Conservation (phyloP, 2,797 vertebrate species). For the Pseudochirops corinnae region DNA sequence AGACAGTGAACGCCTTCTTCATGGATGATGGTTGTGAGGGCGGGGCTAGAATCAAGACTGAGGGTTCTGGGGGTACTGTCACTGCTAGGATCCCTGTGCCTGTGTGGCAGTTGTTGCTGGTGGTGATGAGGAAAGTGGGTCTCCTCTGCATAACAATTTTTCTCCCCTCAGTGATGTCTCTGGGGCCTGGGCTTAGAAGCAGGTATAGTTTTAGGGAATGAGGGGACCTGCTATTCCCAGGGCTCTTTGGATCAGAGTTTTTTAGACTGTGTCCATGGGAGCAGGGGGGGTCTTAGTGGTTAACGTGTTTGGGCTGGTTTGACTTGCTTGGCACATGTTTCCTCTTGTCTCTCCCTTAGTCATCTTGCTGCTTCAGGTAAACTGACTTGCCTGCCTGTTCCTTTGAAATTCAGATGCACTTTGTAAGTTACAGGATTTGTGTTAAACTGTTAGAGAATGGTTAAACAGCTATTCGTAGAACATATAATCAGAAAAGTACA, state of each 20-base stretch:
- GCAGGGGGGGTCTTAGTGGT: background rate
- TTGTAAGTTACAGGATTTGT: background rate
- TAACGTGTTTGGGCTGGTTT: background rate
- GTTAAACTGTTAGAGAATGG: background rate
- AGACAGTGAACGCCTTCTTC: background rate
- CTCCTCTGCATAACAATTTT: background rate
- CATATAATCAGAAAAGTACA: background rate
- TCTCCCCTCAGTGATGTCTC: background rate
- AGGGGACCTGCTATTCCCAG: background rate
- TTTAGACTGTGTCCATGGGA: background rate
- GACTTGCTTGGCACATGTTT: background rate
- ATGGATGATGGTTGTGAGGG: background rate
- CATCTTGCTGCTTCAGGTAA: background rate
- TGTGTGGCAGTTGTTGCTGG: too few species aligned
- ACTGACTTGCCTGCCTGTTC: background rate
- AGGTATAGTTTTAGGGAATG: background rate
- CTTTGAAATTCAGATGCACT: background rate
- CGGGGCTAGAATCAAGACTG: background rate
- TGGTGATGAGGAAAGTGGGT: background rate
- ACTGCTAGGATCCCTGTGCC: too few species aligned
- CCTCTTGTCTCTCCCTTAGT: background rate
- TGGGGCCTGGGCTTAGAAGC: background rate
- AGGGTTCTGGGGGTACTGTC: background rate
- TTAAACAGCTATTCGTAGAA: background rate
- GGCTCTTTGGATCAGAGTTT: background rate